Conservation (phyloP, 2,888 invertebrate species). For the Lasioglossum zephyrum region DNA sequence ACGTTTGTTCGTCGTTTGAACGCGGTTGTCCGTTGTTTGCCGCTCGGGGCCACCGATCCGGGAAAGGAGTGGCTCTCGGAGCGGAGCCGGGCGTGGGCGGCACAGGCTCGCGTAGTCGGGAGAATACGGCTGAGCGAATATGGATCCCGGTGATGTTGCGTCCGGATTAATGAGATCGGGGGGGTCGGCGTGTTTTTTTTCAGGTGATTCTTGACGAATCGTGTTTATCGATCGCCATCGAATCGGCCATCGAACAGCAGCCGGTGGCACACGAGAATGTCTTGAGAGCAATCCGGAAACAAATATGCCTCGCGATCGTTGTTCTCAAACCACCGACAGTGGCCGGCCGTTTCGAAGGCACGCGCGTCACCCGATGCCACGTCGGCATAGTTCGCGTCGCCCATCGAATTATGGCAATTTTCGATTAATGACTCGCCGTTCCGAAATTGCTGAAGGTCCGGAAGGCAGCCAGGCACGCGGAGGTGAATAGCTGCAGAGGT, state of each 20-base stretch:
- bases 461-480: constrained; percentile 49
- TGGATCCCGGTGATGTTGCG: constrained; percentile 17
- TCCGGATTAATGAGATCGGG: constrained; percentile 30
- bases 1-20: constrained; percentile 58
- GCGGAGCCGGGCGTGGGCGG: constrained; percentile 25
- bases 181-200: neutral
- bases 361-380: constrained; percentile 25
- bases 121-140: neutral
- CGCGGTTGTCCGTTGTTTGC: constrained; percentile 23
- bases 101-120: constrained; percentile 8
- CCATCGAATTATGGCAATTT: constrained; percentile 61
- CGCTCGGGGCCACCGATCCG: constrained; percentile 26
- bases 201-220: neutral
- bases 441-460: constrained; percentile 61
- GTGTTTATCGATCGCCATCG: neutral
- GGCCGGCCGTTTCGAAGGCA: neutral
- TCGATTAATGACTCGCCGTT: constrained; percentile 66
- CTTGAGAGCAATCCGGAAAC: neutral
- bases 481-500: constrained; percentile 52
- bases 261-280: neutral
- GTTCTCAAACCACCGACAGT: neutral
- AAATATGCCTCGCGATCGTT: constrained; percentile 4
- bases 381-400: constrained; percentile 54
- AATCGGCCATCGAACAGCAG: neutral
- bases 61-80: constrained; percentile 22